These are phyloP conservation scores for Chymomyza fuscimana DNA, from an alignment of 2,888 invertebrate genomes.

Conservation along the genomic window DNA sequence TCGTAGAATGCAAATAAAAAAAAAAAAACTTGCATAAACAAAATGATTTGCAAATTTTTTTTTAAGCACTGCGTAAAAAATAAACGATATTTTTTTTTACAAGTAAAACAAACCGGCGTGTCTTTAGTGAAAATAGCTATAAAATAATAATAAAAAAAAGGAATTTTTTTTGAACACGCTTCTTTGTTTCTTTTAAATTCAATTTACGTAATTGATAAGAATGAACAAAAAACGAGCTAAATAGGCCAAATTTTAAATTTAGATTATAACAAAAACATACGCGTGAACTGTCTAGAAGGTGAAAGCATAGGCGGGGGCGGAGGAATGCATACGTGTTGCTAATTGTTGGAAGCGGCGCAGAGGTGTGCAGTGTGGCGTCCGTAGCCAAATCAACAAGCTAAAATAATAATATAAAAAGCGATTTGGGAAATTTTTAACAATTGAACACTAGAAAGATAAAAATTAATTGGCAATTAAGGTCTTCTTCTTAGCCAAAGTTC, in stretches of 20 bases:
- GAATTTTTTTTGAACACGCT: slow-evolving; percentile 18
- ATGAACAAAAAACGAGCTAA: slow-evolving; percentile 41
- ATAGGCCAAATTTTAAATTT: slow-evolving; percentile 70
- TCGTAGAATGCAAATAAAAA: not conserved
- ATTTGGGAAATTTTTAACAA: not conserved
- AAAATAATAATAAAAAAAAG: not conserved
- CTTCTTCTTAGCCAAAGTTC: not conserved
- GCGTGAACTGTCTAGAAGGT: not conserved
- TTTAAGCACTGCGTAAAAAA: slow-evolving; percentile 58
- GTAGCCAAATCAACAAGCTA: not conserved
- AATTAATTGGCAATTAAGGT: not conserved
- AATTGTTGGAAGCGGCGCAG: not conserved
- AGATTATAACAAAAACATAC: slow-evolving; percentile 45
- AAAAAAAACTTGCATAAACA: slow-evolving; percentile 46
- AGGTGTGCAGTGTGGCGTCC: not conserved
- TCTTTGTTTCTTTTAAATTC: slow-evolving; percentile 38
- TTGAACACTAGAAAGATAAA: not conserved
- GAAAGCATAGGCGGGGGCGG: no score
- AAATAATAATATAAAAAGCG: no score
- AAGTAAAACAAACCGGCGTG: not conserved
- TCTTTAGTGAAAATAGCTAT: not conserved
- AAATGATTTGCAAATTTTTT: slow-evolving; percentile 56
- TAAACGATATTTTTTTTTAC: slow-evolving; percentile 12
- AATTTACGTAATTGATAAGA: slow-evolving; percentile 70
- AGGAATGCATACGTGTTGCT: not conserved